Evolutionary conservation across 2,888 invertebrate species (phyloP).

Genomic region (Xestia rhomboidea): DNA sequence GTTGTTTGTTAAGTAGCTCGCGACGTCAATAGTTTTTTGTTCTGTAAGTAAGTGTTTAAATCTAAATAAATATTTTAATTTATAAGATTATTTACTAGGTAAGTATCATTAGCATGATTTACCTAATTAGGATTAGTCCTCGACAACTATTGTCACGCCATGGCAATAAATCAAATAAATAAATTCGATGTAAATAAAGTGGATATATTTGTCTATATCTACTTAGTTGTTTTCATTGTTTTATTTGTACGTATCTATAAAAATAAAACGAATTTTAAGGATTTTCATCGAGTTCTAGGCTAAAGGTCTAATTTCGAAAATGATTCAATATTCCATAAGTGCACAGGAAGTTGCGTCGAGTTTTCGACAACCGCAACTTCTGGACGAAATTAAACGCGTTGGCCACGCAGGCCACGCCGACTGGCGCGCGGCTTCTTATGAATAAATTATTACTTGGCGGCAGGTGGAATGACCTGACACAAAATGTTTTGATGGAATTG

Average conservation of each 20-base stretch:
- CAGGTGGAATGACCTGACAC: slow-evolving; percentile 91
- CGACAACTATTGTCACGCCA: slow-evolving; percentile 37
- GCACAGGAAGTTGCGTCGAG: slow-evolving; percentile 60
- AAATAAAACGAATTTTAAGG: not conserved
- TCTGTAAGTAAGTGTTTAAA: slow-evolving; percentile 8
- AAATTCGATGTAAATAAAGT: slow-evolving; percentile 21
- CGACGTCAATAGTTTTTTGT: slow-evolving; percentile 27
- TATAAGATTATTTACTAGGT: slow-evolving; percentile 31
- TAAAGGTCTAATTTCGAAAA: slow-evolving; percentile 9
- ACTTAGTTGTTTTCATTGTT: slow-evolving; percentile 5
- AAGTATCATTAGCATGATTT: slow-evolving; percentile 36
- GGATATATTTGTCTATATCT: not conserved
- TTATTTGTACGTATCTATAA: not conserved
- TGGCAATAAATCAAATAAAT: slow-evolving; percentile 34
- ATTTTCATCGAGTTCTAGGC: not conserved
- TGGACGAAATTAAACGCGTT: slow-evolving; percentile 62
- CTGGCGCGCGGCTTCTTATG: slow-evolving; percentile 83
- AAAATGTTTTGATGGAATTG: slow-evolving; percentile 91
- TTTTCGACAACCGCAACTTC: slow-evolving; percentile 63
- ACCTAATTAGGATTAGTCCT: slow-evolving; percentile 53
- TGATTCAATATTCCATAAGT: slow-evolving; percentile 47
- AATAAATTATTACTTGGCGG: slow-evolving; percentile 87
- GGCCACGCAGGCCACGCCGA: slow-evolving; percentile 71
- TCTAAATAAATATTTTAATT: slow-evolving; percentile 17
- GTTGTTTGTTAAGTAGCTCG: slow-evolving; percentile 7